Conservation (phyloP, 2,888 invertebrate genomes). For the Oscheius myriophilus region DNA sequence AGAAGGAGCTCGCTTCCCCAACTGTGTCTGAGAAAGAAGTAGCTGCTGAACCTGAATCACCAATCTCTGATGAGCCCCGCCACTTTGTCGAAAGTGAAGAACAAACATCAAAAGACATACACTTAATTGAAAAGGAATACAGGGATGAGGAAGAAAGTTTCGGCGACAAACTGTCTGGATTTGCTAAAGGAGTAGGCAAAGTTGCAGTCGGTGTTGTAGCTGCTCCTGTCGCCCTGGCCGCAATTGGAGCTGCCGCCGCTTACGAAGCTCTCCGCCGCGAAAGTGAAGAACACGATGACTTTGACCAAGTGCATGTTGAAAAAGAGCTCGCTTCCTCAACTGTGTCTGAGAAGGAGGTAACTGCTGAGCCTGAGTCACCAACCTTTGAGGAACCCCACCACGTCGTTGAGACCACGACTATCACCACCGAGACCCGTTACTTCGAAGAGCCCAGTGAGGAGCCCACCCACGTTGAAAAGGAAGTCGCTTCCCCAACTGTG, state of each 20-base stretch:
- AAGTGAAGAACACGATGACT: slow-evolving; percentile 3
- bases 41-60: neutral
- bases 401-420: no score
- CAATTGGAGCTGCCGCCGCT: slow-evolving; percentile 47
- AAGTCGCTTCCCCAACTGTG: no score
- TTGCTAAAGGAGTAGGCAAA: slow-evolving; percentile 52
- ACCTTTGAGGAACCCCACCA: no score
- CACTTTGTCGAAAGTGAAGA: no score
- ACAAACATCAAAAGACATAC: no score
- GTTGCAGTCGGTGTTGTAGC: slow-evolving; percentile 52
- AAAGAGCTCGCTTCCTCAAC: neutral
- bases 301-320: neutral
- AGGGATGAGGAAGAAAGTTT: slow-evolving; percentile 14
- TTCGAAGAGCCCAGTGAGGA: no score
- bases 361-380: neutral
- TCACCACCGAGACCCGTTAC: no score
- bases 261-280: slow-evolving; percentile 15
- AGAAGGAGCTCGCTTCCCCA: no score
- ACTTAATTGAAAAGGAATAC: no score
- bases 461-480: no score
- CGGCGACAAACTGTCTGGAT: slow-evolving; percentile 22
- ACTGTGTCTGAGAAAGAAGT: no score
- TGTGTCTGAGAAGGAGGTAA: neutral
- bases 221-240: slow-evolving; percentile 54
- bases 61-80: neutral